Percentiles rank a stretch among this genome's conserved stretches.
phyloP scores from a whole-genome alignment of 2,888 invertebrate genomes.

The Tachina grossa region DNA sequence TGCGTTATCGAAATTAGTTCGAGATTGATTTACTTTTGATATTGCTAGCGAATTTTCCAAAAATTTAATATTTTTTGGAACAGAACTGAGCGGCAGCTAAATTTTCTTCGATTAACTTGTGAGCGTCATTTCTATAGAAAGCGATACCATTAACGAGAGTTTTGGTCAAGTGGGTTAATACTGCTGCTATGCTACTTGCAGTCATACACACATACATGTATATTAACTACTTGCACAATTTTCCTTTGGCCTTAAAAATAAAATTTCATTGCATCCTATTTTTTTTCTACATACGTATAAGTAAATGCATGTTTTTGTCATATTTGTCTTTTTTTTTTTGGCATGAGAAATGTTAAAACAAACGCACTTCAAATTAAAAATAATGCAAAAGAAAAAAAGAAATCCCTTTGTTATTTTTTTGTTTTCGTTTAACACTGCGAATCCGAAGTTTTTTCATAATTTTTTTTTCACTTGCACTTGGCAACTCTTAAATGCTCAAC shows the following conservation, averaged over 20 bases:
- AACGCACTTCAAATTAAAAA: slow-evolving; percentile 45
- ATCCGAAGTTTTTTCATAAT: neutral
- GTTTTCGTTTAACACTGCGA: neutral
- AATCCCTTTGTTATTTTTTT: neutral
- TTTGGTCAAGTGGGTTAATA: no score
- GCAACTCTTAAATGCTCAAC: slow-evolving; percentile 73
- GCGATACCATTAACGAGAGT: no score
- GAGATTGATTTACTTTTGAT: no score
- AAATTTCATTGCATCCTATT: slow-evolving; percentile 36
- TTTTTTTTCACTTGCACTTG: slow-evolving; percentile 52
- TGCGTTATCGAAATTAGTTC: no score
- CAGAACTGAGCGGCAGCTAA: no score
- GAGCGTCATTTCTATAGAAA: no score
- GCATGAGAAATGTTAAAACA: slow-evolving; percentile 6
- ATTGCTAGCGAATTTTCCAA: no score
- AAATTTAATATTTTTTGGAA: no score
- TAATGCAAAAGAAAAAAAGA: slow-evolving; percentile 14
- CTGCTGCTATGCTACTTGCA: no score
- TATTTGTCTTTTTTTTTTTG: neutral
- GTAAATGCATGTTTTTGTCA: neutral
- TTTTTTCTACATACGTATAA: neutral
- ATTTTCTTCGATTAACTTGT: no score
- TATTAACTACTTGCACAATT: neutral
- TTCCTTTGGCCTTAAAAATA: slow-evolving; percentile 18
- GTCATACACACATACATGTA: neutral